phyloP scores from a whole-genome alignment of 2,113 vertebrate species.

The Plestiodon gilberti region DNA sequence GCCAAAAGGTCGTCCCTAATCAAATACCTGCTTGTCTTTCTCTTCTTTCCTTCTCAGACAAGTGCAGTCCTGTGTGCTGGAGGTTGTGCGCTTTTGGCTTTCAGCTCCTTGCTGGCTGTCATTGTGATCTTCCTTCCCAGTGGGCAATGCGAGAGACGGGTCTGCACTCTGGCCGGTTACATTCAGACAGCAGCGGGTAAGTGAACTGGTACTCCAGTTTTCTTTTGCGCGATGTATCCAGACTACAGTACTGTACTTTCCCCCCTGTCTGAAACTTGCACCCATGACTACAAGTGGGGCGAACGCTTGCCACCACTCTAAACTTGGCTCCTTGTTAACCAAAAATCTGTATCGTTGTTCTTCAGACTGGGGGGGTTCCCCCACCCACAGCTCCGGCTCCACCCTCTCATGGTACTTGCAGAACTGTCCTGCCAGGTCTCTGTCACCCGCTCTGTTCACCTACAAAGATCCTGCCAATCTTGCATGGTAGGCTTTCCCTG shows the following conservation, averaged over 20 bases:
- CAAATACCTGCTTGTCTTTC: conserved; percentile 37
- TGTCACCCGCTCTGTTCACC: too few relatives aligned
- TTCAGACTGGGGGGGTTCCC: too few relatives aligned
- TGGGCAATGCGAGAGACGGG: conserved; percentile 87
- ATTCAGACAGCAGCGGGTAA: conserved; percentile 93
- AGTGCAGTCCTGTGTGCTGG: conserved; percentile 90
- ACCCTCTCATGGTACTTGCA: too few relatives aligned
- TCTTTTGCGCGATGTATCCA: neutral
- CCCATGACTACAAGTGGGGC: neutral
- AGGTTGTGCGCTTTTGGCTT: conserved; percentile 88
- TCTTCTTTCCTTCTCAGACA: conserved; percentile 81
- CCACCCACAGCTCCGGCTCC: too few relatives aligned
- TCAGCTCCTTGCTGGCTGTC: conserved; percentile 91
- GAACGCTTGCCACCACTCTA: too few relatives aligned
- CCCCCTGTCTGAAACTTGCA: neutral
- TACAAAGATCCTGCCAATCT: too few relatives aligned
- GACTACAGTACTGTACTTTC: too few relatives aligned
- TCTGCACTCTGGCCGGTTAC: conserved; percentile 92
- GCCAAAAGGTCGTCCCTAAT: too few relatives aligned
- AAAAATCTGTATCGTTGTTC: too few relatives aligned
- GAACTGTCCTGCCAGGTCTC: too few relatives aligned
- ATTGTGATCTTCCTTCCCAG: conserved; percentile 89
- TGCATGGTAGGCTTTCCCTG: too few relatives aligned
- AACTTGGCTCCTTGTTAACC: too few relatives aligned
- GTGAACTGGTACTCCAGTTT: neutral